Evolutionary conservation across 2,113 vertebrate species (phyloP).

Genomic region (Istiophorus platypterus): DNA sequence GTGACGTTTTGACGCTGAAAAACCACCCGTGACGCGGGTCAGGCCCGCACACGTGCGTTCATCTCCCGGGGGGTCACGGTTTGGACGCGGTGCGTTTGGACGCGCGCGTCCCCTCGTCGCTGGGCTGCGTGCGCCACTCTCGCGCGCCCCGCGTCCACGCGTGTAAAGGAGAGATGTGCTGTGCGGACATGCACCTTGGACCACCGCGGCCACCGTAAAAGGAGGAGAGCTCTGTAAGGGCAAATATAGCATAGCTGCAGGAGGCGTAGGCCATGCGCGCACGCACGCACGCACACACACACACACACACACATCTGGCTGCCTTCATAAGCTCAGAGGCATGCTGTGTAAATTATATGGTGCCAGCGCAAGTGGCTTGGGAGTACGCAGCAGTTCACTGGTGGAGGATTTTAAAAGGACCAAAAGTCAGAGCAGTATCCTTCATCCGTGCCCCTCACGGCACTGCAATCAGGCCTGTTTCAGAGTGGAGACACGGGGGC

Average conservation of each 20-base stretch:
- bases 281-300: constrained; percentile 59
- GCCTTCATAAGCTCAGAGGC: constrained; percentile 80
- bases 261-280: constrained; percentile 68
- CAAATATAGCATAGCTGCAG: constrained; percentile 77
- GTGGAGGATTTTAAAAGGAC: constrained; percentile 67
- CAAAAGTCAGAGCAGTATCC: constrained; percentile 44
- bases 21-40: neutral
- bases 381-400: constrained; percentile 64
- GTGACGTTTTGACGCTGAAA: neutral
- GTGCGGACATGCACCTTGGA: constrained; percentile 70
- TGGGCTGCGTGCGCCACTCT: too few species aligned
- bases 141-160: constrained; percentile 35
- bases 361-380: constrained; percentile 70
- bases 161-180: constrained; percentile 73
- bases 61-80: neutral
- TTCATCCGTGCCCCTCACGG: constrained; percentile 28
- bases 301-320: constrained; percentile 79
- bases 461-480: neutral
- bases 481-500: neutral
- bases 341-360: constrained; percentile 83
- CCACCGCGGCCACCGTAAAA: constrained; percentile 52
- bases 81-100: neutral
- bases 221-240: constrained; percentile 57
- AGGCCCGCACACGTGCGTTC: neutral
- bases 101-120: neutral